Percentiles rank a stretch among this genome's conserved stretches.
These are phyloP conservation scores for Oreortyx pictus DNA, from an alignment of 2,797 vertebrate genomes.

Conservation along the genomic window DNA sequence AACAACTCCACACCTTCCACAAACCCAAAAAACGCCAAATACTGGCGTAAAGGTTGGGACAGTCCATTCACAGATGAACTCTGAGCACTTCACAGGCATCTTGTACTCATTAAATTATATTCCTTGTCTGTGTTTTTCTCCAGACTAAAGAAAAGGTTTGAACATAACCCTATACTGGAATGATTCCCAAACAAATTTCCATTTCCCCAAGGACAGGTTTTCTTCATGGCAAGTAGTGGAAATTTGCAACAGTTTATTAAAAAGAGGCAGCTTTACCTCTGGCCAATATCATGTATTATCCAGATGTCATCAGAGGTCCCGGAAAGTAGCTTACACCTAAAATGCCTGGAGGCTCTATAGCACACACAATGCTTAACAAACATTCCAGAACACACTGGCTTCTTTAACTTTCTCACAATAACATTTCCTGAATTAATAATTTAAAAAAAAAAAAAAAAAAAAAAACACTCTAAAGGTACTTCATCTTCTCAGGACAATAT, in stretches of 20 bases:
- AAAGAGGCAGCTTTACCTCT: constrained; percentile 61
- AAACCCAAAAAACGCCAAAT: background rate
- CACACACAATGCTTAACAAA: constrained; percentile 19
- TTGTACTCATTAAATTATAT: constrained; percentile 59
- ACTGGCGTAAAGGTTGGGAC: background rate
- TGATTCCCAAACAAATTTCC: constrained; percentile 60
- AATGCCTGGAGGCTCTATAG: constrained; percentile 32
- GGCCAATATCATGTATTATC: constrained; percentile 65
- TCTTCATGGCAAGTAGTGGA: constrained; percentile 63
- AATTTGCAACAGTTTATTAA: constrained; percentile 65
- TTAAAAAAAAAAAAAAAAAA: rapidly evolving
- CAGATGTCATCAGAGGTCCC: constrained; percentile 66
- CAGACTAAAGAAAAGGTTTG: constrained; percentile 45
- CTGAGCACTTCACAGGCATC: background rate
- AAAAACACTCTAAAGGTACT: background rate
- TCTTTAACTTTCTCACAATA: constrained; percentile 22
- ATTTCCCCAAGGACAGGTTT: constrained; percentile 61
- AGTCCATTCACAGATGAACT: constrained; percentile 34
- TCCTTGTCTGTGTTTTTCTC: constrained; percentile 43
- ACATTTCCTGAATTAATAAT: background rate
- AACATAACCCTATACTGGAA: constrained; percentile 43
- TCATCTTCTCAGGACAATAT: background rate
- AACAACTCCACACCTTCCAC: rapidly evolving
- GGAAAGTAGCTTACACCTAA: constrained; percentile 64
- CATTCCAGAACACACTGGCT: background rate